Evolutionary conservation across 2,797 vertebrate genomes (phyloP), one percentile per base, ranked within the genome.

Genomic region (Carapus acus): DNA sequence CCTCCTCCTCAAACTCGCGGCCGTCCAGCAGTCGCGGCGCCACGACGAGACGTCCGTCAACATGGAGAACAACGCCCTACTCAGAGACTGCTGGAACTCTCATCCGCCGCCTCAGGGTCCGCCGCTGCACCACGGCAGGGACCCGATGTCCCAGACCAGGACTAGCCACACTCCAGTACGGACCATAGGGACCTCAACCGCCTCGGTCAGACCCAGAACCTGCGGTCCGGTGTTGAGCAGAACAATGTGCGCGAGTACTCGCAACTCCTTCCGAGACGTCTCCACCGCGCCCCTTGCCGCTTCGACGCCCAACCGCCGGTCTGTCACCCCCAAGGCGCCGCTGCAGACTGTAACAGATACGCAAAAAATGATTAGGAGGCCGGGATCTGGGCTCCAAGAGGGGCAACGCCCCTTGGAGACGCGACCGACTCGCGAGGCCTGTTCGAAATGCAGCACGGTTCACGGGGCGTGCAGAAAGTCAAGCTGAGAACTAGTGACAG

Each of bases 1-100:
- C 66, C 56, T 91, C 33, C 78, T 89, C 3, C 71, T 92, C n/a
- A 86, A 63, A 0, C 18, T 89, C 20, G 75, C 66, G 2, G 51
- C 57, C 3, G 46, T 89, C 36, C 88, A 90, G 50, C 77, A 71
- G 5, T 21, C 58, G n/a, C 67, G 43, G 45, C 27, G 43, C 49
- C 24, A 6, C 0, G 80, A 83, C 7, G 40, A 53, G 0, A 67
- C 45, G 37, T 64, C 77, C 46, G 56, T 75, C 51, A 84, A 87
- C 17, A 50, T 52, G 22, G 79, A 83, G 43, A 19, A 45, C 23
- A 70, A 84, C 1, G 62, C 69, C 2, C 48, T 58, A 15, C 62
- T 85, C 34, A 40, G 67, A 12, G 86, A 87, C 18, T 79, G 68
- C 5, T 79, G 73, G 88, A 80, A 79, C 38, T 56, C 73, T 47